Evolutionary conservation across 2,113 vertebrate genomes (phyloP).

Genomic region (Diadophis punctatus): DNA sequence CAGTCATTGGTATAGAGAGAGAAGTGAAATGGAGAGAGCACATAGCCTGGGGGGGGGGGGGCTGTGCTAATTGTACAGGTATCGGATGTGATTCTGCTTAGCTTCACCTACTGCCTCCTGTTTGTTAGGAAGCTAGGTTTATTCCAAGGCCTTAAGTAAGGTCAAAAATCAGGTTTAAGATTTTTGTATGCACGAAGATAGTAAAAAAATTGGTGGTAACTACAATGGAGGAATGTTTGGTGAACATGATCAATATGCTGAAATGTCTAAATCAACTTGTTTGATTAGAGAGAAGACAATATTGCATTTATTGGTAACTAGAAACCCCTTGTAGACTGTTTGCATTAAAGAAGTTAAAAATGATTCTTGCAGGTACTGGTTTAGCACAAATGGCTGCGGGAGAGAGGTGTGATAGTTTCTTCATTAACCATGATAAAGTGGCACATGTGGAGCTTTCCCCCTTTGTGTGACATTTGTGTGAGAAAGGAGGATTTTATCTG

Average conservation of each 20-base stretch:
- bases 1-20: too few species aligned
- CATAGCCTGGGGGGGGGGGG: too few species aligned
- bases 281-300: background rate
- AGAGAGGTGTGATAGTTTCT: background rate
- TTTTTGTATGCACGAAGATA: background rate
- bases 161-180: background rate
- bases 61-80: too few species aligned
- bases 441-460: background rate
- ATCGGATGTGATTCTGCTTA: too few species aligned
- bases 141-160: background rate
- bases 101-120: too few species aligned
- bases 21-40: too few species aligned
- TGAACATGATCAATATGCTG: background rate
- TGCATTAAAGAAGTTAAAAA: background rate
- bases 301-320: background rate
- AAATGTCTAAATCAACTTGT: background rate
- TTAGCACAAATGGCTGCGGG: background rate
- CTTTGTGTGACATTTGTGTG: background rate
- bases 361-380: background rate
- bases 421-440: background rate
- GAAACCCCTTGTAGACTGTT: background rate
- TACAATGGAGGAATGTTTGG: background rate
- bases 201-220: background rate
- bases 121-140: too few species aligned
- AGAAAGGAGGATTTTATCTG: background rate